A percentile compares a stretch with the other conserved stretches of the same genome.
Evolutionary conservation across 2,113 vertebrate species (phyloP).

Genomic region (Heptranchias perlo): DNA sequence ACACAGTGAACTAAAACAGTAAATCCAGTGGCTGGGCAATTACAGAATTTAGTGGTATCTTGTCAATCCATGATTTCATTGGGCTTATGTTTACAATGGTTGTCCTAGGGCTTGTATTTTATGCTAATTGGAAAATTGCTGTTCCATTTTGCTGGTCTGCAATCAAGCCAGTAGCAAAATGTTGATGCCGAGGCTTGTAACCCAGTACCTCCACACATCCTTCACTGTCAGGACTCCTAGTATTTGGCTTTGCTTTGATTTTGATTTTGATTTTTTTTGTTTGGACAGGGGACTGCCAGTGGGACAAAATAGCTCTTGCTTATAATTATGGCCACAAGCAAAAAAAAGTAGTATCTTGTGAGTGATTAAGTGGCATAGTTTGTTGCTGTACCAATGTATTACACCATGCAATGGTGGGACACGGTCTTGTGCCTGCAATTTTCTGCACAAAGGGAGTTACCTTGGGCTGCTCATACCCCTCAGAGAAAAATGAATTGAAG

Average conservation of each 20-base stretch:
- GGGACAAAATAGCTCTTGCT: neutral
- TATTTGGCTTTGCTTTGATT: neutral
- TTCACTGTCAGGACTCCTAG: neutral
- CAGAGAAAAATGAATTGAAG: neutral
- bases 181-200: neutral
- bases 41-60: neutral
- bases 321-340: constrained; percentile 1
- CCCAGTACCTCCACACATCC: neutral
- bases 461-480: neutral
- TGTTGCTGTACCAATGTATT: neutral
- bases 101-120: neutral
- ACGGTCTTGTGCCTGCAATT: neutral
- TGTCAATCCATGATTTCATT: neutral
- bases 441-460: constrained; percentile 22
- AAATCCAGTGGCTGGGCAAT: too few species aligned
- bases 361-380: neutral
- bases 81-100: neutral
- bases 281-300: neutral
- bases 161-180: neutral
- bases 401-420: neutral
- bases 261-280: neutral
- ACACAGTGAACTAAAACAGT: neutral
- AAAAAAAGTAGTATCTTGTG: neutral
- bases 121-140: neutral
- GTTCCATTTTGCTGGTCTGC: neutral